Evolutionary conservation across 2,113 vertebrate genomes (phyloP).

Genomic region (Cricetomys ansorgei): DNA sequence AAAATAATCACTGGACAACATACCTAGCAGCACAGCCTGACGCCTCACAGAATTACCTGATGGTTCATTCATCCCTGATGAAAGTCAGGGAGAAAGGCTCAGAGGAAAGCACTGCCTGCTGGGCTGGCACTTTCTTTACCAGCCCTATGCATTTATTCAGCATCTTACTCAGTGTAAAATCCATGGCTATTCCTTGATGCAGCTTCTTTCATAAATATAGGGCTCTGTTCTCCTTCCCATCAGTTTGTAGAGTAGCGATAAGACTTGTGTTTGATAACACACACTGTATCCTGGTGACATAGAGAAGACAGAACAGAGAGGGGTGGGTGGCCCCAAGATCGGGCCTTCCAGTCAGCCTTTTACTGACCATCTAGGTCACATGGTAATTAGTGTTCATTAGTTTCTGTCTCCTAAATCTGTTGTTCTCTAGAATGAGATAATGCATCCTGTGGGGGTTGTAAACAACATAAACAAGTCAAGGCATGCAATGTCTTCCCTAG

Average conservation of each 20-base stretch:
- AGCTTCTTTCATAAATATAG: neutral
- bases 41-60: neutral
- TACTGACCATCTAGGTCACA: neutral
- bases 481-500: neutral
- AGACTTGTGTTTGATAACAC: neutral
- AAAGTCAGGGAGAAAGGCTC: neutral
- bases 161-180: neutral
- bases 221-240: neutral
- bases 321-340: accelerated
- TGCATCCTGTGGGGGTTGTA: neutral
- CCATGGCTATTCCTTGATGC: neutral
- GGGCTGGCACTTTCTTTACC: neutral
- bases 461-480: neutral
- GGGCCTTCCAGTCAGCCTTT: neutral
- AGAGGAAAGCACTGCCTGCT: neutral
- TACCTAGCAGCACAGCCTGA: neutral
- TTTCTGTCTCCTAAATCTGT: neutral
- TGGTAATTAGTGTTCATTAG: neutral
- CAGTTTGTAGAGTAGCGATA: neutral
- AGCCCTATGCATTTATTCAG: neutral
- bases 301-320: neutral
- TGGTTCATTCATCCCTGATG: neutral
- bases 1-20: slow-evolving; percentile 40
- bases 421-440: neutral
- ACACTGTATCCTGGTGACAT: neutral